These are phyloP conservation scores for Calosoma granatense DNA, from an alignment of 1,140 invertebrate species.

Conservation along the genomic window DNA sequence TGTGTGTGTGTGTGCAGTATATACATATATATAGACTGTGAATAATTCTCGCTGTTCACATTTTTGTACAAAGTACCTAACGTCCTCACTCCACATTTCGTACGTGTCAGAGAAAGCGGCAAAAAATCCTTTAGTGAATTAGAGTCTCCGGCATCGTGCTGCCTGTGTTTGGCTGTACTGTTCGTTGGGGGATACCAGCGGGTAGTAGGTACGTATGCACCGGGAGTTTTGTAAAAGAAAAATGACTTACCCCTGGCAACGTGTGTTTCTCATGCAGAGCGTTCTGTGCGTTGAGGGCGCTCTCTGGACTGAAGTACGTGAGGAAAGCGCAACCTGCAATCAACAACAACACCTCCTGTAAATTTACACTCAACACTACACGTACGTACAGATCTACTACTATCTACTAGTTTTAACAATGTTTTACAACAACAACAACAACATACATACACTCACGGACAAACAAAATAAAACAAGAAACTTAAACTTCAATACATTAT, in stretches of 20 bases:
- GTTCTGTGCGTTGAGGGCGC: constrained; percentile 81
- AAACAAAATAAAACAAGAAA: neutral
- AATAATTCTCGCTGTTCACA: neutral
- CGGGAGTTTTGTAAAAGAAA: neutral
- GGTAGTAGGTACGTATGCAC: constrained; percentile 1
- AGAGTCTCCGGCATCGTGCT: neutral
- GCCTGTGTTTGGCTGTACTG: too few species aligned
- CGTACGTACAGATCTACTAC: neutral
- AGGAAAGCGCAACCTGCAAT: constrained; percentile 91
- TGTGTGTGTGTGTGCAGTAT: too few species aligned
- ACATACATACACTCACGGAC: neutral
- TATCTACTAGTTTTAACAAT: too few species aligned
- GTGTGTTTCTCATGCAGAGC: constrained; percentile 95
- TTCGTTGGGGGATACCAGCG: too few species aligned
- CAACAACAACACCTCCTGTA: constrained; percentile 29
- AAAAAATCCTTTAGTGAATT: neutral
- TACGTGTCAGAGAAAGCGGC: neutral
- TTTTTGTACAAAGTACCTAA: neutral
- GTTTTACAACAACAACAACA: neutral
- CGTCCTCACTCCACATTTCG: neutral
- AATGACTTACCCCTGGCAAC: constrained; percentile 85
- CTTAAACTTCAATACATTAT: too few species aligned
- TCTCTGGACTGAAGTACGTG: constrained; percentile 91
- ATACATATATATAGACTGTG: neutral
- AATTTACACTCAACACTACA: neutral